Evolutionary conservation across 2,888 invertebrate species (phyloP).

Genomic region (Flexamia atlantica): DNA sequence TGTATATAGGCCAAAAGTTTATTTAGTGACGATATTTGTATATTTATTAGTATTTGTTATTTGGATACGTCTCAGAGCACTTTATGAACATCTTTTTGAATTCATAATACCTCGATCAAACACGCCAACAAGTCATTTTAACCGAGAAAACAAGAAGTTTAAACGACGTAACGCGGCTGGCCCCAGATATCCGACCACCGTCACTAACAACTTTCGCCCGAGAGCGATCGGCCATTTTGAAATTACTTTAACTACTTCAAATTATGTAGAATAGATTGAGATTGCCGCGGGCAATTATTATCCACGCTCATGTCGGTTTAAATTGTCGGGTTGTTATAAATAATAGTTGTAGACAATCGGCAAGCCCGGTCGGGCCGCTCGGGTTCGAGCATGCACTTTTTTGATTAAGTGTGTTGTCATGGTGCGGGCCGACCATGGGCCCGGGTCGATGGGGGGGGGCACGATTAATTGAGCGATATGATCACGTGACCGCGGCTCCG

Average conservation of each 20-base stretch:
- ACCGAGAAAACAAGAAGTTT: not conserved
- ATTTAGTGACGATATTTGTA: no score
- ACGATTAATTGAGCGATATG: conserved; percentile 63
- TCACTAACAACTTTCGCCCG: conserved; percentile 44
- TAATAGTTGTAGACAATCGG: conserved; percentile 56
- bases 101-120: no score
- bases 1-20: no score
- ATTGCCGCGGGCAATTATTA: conserved; percentile 46
- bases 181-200: conserved; percentile 15
- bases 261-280: conserved; percentile 58
- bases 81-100: no score
- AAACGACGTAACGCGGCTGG: not conserved
- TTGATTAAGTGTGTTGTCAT: conserved; percentile 63
- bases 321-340: conserved; percentile 55
- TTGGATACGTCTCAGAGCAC: no score
- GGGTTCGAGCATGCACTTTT: conserved; percentile 58
- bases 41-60: no score
- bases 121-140: not conserved
- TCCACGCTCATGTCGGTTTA: conserved; percentile 49
- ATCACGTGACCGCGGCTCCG: conserved; percentile 55
- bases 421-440: not conserved
- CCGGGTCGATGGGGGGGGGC: conserved; percentile 48
- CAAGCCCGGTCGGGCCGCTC: conserved; percentile 1
- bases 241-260: conserved; percentile 56
- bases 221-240: conserved; percentile 46